Conservation (phyloP, 2,888 invertebrate species). For the Helleia helle region DNA sequence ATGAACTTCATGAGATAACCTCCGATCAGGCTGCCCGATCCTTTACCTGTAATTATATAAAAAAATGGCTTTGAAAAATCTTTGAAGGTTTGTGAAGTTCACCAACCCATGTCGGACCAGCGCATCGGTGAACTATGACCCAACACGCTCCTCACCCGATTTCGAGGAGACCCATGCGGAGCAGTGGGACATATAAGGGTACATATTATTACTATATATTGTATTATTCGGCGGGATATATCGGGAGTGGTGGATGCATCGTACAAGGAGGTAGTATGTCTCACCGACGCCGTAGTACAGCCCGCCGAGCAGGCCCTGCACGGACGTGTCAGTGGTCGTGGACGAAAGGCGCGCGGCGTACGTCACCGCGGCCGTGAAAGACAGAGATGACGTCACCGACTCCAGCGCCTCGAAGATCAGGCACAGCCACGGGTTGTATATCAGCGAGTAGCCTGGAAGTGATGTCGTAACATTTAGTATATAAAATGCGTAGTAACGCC, state of each 20-base stretch:
- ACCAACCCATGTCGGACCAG: no score
- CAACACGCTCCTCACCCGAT: no score
- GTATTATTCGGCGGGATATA: no score
- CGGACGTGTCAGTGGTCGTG: constrained; percentile 81
- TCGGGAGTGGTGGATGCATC: no score
- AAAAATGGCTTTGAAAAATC: no score
- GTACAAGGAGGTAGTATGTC: no score
- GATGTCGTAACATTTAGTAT: not conserved
- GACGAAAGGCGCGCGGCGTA: constrained; percentile 83
- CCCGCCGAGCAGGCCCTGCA: constrained; percentile 85
- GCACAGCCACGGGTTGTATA: constrained; percentile 84
- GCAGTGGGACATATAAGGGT: no score
- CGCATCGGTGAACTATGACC: no score
- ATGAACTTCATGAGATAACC: constrained; percentile 83
- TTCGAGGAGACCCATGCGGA: no score
- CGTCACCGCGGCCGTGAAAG: constrained; percentile 84
- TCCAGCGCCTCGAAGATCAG: constrained; percentile 85
- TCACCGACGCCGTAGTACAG: constrained; percentile 86
- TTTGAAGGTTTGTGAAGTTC: no score
- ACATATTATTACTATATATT: no score
- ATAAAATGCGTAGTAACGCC: no score
- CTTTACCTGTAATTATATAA: constrained; percentile 72
- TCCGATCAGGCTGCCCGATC: constrained; percentile 82
- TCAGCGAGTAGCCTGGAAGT: constrained; percentile 79
- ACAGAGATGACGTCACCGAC: constrained; percentile 82